Conservation (phyloP, 2,888 invertebrate species). For the Dryadula phaetusa region DNA sequence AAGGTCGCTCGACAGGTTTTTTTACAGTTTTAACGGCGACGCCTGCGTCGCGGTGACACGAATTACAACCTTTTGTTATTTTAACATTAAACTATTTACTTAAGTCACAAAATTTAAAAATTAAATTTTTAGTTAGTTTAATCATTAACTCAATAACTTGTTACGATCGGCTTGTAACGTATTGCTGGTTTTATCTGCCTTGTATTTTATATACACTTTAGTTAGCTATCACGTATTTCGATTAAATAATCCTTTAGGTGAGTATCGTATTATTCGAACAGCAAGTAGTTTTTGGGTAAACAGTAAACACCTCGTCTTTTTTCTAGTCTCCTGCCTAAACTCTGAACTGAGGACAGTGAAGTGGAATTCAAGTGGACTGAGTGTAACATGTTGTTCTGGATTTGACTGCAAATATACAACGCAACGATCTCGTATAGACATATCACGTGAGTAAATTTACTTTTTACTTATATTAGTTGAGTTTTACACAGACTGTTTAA, state of each 20-base stretch:
- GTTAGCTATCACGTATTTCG: background rate
- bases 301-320: slow-evolving; percentile 39
- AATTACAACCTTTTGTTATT: slow-evolving; percentile 45
- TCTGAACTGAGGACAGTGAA: slow-evolving; percentile 44
- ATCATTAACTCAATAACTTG: background rate
- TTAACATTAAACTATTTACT: slow-evolving; percentile 35
- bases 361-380: slow-evolving; percentile 53
- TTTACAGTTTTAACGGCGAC: slow-evolving; percentile 81
- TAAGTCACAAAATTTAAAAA: slow-evolving; percentile 4
- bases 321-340: slow-evolving; percentile 51
- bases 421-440: slow-evolving; percentile 47
- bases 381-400: slow-evolving; percentile 61
- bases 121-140: slow-evolving; percentile 10
- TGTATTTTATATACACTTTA: background rate
- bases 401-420: slow-evolving; percentile 55
- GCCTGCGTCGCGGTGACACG: slow-evolving; percentile 55
- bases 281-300: slow-evolving; percentile 13
- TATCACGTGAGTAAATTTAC: slow-evolving; percentile 52
- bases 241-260: slow-evolving; percentile 22
- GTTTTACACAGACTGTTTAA: no score
- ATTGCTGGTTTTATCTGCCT: slow-evolving; percentile 5
- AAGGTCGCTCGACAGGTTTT: slow-evolving; percentile 78
- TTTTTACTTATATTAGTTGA: background rate
- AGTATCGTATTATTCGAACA: slow-evolving; percentile 9
- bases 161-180: background rate